Evolutionary conservation across 2,888 invertebrate species (phyloP).

Genomic region (Campoplex capitator): DNA sequence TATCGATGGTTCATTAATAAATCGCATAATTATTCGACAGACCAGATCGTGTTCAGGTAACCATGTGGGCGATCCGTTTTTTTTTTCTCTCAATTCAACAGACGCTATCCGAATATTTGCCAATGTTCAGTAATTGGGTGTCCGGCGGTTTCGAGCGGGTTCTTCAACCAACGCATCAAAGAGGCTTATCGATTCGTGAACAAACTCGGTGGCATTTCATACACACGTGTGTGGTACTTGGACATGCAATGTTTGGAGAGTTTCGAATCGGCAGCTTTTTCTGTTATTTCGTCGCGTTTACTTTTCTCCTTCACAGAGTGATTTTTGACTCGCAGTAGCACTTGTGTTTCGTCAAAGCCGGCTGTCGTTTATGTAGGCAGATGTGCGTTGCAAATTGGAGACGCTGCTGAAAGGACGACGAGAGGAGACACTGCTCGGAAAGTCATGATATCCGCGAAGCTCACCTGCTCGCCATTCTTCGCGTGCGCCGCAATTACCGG

Average conservation of each 20-base stretch:
- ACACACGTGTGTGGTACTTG: not conserved
- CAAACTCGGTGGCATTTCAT: not conserved
- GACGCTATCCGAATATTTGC: conserved; percentile 1
- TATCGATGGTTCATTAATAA: not conserved
- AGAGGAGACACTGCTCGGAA: conserved; percentile 31
- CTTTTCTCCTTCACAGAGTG: not conserved
- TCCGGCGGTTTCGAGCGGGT: not conserved
- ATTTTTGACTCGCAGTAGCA: conserved; percentile 52
- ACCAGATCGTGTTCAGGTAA: too few species aligned
- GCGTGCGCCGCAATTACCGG: conserved; percentile 78
- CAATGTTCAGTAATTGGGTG: not conserved
- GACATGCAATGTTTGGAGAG: not conserved
- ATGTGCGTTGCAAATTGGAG: conserved; percentile 81
- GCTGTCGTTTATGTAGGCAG: conserved; percentile 81
- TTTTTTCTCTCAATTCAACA: not conserved
- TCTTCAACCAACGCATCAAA: conserved; percentile 9
- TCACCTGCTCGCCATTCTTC: conserved; percentile 74
- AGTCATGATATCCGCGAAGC: conserved; percentile 52
- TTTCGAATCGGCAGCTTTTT: not conserved
- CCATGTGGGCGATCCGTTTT: not conserved
- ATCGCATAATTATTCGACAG: not conserved
- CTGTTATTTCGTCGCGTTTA: not conserved
- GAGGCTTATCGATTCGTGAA: not conserved
- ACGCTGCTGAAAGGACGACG: conserved; percentile 56
- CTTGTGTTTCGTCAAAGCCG: conserved; percentile 82